phyloP scores from a whole-genome alignment of 2,113 vertebrate species.

The Saccopteryx bilineata region DNA sequence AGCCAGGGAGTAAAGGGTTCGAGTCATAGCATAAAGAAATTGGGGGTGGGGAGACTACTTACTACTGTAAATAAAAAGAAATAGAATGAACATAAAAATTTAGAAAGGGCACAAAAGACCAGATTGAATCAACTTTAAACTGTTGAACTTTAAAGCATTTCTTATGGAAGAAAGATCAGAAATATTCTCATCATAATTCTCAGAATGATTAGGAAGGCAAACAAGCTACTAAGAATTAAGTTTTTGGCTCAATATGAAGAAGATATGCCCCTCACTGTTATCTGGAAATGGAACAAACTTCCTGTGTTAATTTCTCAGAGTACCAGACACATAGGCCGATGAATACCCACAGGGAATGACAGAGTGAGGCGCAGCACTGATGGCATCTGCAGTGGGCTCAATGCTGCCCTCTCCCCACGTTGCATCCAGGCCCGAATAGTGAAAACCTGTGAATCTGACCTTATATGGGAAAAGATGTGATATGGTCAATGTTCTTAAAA shows the following conservation, averaged over 20 bases:
- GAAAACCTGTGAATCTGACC: not conserved
- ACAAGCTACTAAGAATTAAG: slow-evolving; percentile 1
- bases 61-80: not conserved
- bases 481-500: not conserved
- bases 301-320: not conserved
- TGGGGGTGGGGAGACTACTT: not conserved
- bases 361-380: not conserved
- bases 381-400: not conserved
- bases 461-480: not conserved
- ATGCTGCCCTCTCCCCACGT: not conserved
- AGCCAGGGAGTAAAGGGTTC: not conserved
- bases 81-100: not conserved
- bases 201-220: slow-evolving; percentile 7
- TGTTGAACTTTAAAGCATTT: not conserved
- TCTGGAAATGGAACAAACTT: not conserved
- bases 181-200: not conserved
- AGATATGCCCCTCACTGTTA: not conserved
- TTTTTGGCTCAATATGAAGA: not conserved
- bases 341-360: no score
- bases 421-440: not conserved
- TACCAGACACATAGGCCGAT: not conserved
- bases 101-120: not conserved
- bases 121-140: not conserved
- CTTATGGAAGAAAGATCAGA: slow-evolving; percentile 33
- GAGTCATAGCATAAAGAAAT: not conserved